phyloP scores from a whole-genome alignment of 2,113 vertebrate genomes.

The Mohoua ochrocephala region DNA sequence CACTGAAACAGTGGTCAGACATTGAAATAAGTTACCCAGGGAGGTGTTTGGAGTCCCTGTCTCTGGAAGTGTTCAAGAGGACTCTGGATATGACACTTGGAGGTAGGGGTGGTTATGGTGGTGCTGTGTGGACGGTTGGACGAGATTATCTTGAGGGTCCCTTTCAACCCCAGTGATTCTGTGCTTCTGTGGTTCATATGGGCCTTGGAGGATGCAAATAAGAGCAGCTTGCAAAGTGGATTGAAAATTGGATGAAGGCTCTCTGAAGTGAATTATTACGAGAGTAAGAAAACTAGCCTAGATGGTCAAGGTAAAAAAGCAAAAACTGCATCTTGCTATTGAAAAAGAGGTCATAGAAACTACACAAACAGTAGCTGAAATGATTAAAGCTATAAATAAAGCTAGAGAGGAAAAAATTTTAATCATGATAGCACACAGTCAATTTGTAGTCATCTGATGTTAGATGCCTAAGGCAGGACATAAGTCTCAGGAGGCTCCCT shows the following conservation, averaged over 20 bases:
- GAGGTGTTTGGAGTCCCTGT: neutral
- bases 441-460: neutral
- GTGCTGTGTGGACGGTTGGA: neutral
- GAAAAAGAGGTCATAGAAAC: neutral
- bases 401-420: neutral
- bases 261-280: neutral
- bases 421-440: neutral
- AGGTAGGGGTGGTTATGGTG: neutral
- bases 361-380: slow-evolving; percentile 5
- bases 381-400: slow-evolving; percentile 56
- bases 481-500: neutral
- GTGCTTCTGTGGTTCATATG: neutral
- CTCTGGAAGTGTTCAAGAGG: neutral
- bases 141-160: neutral
- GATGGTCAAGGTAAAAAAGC: neutral
- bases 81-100: neutral
- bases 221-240: neutral
- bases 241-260: neutral
- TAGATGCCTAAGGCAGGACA: slow-evolving; percentile 3
- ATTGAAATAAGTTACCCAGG: neutral
- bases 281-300: neutral
- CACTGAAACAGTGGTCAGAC: neutral
- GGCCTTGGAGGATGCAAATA: neutral
- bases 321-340: neutral
- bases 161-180: neutral